Base-by-base conservation (phyloP, 2,113 vertebrate genomes). In the Haemorhous mexicanus region DNA sequence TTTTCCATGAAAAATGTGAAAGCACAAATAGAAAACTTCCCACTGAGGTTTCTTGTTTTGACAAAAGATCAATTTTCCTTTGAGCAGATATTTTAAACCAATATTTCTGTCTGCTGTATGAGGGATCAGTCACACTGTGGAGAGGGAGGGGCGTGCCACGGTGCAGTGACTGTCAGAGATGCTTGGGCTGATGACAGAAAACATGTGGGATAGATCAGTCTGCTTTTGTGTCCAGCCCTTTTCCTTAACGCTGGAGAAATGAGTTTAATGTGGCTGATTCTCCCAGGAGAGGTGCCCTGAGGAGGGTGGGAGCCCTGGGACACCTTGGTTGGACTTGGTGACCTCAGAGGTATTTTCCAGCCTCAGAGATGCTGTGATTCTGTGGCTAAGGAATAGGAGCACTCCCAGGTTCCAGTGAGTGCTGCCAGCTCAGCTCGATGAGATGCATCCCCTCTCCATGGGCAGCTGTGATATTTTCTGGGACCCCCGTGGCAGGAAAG, bases 51-150 rank as follows among this genome's bases (percentile, higher is more conserved):
- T 93, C 73, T 66, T 53, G n/a, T 84, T 93, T 79, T 89, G 94
- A 92, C 69, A 77, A 90, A 94, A 95, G 52, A 87, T 81, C 41
- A 14, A 67, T 78, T 96, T 84, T 67, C 32, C 56, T 67, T 72
- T 78, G 74, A 78, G 47, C n/a, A 93, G 61, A 21, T 87, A 82
- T 78, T 93, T 89, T 63, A 78, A 67, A 78, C 52, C 90, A 67
- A 59, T 95, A 75, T 81, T 95, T 91, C 66, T 91, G 46, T 41
- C 56, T 75, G 47, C 50, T 87, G n/a, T n/a, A 43, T 0, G 4
- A 87, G 47, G 50, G 43, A 62, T 32, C 73, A 87, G 39, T 58
- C 87, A 76, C 61, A n/a, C 26, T 13, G n/a, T 1, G 4, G 19
- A 24, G 27, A 84, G 55, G 46, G 50, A 87, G 73, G 22, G 53